Evolutionary conservation across 1,140 invertebrate genomes (phyloP).

Genomic region (Bombus balteatus): DNA sequence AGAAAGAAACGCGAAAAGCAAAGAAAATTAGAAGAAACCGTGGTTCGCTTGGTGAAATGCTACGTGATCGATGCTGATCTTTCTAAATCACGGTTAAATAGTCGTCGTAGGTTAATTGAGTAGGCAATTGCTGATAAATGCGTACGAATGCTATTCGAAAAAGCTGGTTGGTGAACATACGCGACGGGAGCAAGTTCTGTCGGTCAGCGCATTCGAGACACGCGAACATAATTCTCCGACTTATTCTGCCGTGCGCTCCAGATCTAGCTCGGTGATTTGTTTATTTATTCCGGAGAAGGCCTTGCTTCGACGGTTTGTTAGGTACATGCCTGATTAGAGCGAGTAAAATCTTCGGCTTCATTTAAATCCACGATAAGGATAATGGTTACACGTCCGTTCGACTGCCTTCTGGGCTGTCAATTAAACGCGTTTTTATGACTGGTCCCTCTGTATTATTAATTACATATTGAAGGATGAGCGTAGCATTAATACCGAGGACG

Average conservation of each 20-base stretch:
- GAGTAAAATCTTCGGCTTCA: not conserved
- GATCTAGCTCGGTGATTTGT: not conserved
- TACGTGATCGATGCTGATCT: not conserved
- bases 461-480: not conserved
- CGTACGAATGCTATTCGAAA: too few relatives aligned
- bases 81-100: not conserved
- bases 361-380: constrained; percentile 4
- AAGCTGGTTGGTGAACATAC: not conserved
- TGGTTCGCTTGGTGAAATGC: not conserved
- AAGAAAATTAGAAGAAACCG: not conserved
- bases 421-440: constrained; percentile 10
- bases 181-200: not conserved
- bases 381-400: constrained; percentile 7
- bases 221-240: not conserved
- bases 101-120: constrained; percentile 5
- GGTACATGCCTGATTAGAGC: not conserved
- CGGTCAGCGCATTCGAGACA: not conserved
- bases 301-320: not conserved
- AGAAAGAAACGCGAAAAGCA: not conserved
- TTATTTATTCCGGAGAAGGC: constrained; percentile 10
- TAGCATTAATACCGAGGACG: too few relatives aligned
- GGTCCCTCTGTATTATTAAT: not conserved
- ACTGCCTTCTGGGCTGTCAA: not conserved
- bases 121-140: constrained; percentile 22
- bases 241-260: not conserved